These are phyloP conservation scores for Indri indri DNA, from an alignment of 2,113 vertebrate genomes.

Conservation along the genomic window DNA sequence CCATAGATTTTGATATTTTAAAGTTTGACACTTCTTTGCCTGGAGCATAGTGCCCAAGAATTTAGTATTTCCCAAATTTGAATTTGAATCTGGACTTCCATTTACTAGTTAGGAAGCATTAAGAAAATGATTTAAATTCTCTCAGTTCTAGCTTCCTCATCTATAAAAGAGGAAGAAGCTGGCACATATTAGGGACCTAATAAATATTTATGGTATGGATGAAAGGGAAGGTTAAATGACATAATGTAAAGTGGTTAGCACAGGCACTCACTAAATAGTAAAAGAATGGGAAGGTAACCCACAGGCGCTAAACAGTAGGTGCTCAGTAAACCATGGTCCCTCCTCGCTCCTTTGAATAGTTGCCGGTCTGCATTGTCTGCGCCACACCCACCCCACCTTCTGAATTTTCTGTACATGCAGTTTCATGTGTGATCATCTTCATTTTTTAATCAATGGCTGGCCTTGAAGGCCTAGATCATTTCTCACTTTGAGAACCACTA, in stretches of 20 bases:
- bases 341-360: background rate
- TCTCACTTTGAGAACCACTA: background rate
- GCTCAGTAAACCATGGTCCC: background rate
- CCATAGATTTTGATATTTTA: background rate
- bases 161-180: background rate
- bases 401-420: background rate
- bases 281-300: background rate
- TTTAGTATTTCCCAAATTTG: background rate
- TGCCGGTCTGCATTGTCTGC: background rate
- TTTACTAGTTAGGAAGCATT: background rate
- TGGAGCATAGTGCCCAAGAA: background rate
- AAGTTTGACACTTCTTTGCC: background rate
- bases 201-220: background rate
- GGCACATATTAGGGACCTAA: background rate
- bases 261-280: background rate
- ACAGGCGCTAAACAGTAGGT: background rate
- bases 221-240: background rate
- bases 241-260: background rate
- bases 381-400: background rate
- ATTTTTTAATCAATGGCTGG: background rate
- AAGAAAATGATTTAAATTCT: background rate
- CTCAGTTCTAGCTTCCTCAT: background rate
- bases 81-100: background rate
- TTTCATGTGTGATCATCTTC: background rate
- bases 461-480: background rate